These are phyloP conservation scores for Gobius niger DNA, from an alignment of 2,113 vertebrate genomes.

Conservation along the genomic window DNA sequence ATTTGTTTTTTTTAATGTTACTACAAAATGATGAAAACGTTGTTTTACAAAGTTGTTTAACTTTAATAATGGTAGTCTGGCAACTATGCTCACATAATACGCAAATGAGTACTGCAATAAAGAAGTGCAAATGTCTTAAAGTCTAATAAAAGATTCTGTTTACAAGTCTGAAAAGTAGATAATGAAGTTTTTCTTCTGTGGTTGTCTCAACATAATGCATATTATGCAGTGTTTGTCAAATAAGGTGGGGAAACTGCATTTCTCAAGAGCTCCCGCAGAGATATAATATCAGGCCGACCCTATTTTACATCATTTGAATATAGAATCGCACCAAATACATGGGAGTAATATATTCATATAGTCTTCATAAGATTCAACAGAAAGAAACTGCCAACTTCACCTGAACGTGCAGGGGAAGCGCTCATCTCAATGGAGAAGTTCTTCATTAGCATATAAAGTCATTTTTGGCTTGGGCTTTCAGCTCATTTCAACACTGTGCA, in stretches of 20 bases:
- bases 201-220: conserved; percentile 19
- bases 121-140: conserved; percentile 27
- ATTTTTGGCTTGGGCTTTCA: conserved; percentile 19
- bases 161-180: conserved; percentile 29
- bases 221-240: conserved; percentile 34
- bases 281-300: conserved; percentile 23
- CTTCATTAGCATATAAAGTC: conserved; percentile 46
- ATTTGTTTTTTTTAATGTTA: conserved; percentile 9
- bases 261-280: conserved; percentile 17
- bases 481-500: conserved; percentile 36
- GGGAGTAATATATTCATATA: conserved; percentile 42
- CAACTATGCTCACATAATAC: conserved; percentile 31
- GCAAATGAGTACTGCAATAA: conserved; percentile 41
- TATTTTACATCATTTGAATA: conserved; percentile 28
- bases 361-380: conserved; percentile 15
- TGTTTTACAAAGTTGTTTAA: conserved; percentile 30
- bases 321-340: conserved; percentile 44
- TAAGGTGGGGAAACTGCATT: conserved; percentile 31
- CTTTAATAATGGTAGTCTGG: conserved; percentile 23
- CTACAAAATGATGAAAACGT: conserved; percentile 21
- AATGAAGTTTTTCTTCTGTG: conserved; percentile 39
- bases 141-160: conserved; percentile 48
- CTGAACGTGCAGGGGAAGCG: conserved; percentile 17
- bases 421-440: conserved; percentile 29
- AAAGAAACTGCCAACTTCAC: conserved; percentile 14